Base-by-base conservation (phyloP, 1,140 invertebrate species). In the Gryllus bimaculatus region DNA sequence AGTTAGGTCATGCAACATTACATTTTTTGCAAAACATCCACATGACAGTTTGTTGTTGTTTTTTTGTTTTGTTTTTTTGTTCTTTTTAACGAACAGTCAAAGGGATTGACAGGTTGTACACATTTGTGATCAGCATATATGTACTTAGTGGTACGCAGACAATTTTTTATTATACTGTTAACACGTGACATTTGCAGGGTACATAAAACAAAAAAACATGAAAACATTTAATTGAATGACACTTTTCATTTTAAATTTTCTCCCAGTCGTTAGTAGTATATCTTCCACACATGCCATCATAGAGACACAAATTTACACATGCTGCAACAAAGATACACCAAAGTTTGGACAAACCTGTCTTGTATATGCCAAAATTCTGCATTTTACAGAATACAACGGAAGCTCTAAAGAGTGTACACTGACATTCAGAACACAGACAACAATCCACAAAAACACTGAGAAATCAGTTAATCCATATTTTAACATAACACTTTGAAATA, bases 361-460 rank as follows among this genome's bases (percentile, higher is more conserved):
- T 39, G 26, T 39, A 39, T 39, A 39, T 5, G 26, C 26, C 54
- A 66, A 13, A 10, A 66, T 18, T 13, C 10, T 13, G 18, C 54
- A 66, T 18, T 66, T 13, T 66, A 18, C 54, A 66, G 54, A 66
- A 66, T 66, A 66, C 54, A 66, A 66, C 54, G 54, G 10, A 10
- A 66, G 18, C 18, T 66, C 54, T 3, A 66, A 3, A 13, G 18
- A 13, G 54, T 66, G 18, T 66, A 18, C 54, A 66, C 18, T 66
- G 54, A 66, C 54, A 66, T 66, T 66, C 54, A 66, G 54, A 66
- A 66, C 18, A 66, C 54, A 66, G 54, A 66, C 54, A 66, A 66
- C 18, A 66, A 66, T 66, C 18, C 54, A 13, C 18, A 13, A 18
- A 13, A 13, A 66, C 54, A 66, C 54, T 66, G 10, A 66, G 54